Conservation (phyloP, 2,113 vertebrate species). For the Caranx melampygus region DNA sequence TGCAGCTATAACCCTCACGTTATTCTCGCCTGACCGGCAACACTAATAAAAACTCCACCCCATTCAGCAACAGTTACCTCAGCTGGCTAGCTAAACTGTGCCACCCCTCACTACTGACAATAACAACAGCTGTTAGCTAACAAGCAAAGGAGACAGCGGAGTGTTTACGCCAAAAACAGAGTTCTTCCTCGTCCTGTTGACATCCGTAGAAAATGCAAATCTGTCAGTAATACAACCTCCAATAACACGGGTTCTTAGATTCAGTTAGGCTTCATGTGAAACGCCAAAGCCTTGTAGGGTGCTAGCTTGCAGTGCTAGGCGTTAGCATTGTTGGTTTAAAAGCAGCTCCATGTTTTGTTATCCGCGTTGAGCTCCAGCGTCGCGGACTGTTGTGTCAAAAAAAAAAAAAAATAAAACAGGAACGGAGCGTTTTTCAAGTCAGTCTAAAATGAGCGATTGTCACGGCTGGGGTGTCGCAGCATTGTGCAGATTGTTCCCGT, state of each 20-base stretch:
- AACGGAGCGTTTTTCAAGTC: background rate
- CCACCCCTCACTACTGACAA: constrained; percentile 7
- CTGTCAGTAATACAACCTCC: background rate
- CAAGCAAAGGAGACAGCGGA: background rate
- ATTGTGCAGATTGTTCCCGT: too few species aligned
- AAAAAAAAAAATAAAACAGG: background rate
- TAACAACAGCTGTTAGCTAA: constrained; percentile 21
- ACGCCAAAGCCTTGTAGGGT: background rate
- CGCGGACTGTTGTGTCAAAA: background rate
- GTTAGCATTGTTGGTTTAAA: constrained; percentile 38
- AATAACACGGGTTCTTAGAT: background rate
- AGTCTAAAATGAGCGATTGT: background rate
- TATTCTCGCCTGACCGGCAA: constrained; percentile 17
- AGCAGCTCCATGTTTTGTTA: constrained; percentile 28
- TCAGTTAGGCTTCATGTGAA: background rate
- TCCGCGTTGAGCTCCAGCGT: background rate
- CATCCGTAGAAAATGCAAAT: background rate
- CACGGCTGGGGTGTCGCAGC: background rate
- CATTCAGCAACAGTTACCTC: constrained; percentile 39
- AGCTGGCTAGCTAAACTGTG: constrained; percentile 4
- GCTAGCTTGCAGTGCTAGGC: constrained; percentile 36
- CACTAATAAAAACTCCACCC: constrained; percentile 42
- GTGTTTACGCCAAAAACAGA: background rate
- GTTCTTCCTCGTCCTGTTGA: background rate
- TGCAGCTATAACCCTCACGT: background rate